Evolutionary conservation across 2,797 vertebrate species (phyloP), one percentile per base, ranked within the genome.

Genomic region (Adrianichthys oophorus): DNA sequence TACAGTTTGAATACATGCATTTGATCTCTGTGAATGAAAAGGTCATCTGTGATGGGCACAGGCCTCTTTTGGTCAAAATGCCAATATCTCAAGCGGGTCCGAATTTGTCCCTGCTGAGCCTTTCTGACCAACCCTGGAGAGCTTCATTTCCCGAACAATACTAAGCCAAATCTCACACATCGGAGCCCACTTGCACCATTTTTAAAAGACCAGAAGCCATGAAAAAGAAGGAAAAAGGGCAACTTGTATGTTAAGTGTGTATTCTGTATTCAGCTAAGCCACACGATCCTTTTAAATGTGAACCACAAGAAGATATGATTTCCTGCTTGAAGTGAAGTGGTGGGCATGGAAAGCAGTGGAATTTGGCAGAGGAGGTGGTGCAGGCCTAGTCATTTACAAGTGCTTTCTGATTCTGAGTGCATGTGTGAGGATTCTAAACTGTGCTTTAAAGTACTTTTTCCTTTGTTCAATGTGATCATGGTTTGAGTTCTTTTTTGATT

Each of bases 21-120:
- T 85, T 88, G 79, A 79, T 69, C 76, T 64, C 67, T 45, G 76
- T 75, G 72, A 77, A 75, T 84, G 80, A 84, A 92, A 92, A 92
- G 91, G 91, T 93, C 89, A 91, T 89, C 88, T 78, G 82, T 83
- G 80, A 83, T 72, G 79, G 86, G 75, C 80, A 67, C 13, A 50
- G 79, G 84, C 83, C 68, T 85, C 86, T 85, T 32, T 83, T 49
- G 74, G 82, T 87, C 74, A 57, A 87, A 89, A 87, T 66, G 85
- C 87, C 89, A 56, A 91, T 90, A 90, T 70, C 73, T 79, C 83
- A 68, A 88, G 74, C 59, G 29, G 78, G 70, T 76, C 76, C 48
- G 55, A 70, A 50, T 55, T 60, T 10, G 63, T 72, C 65, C 88
- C 87, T 32, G 68, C 87, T 87, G 89, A 16, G 81, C 55, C 49